Percentiles rank a stretch among this genome's conserved stretches.
Conservation (phyloP, 2,113 vertebrate species). For the Prinia subflava region DNA sequence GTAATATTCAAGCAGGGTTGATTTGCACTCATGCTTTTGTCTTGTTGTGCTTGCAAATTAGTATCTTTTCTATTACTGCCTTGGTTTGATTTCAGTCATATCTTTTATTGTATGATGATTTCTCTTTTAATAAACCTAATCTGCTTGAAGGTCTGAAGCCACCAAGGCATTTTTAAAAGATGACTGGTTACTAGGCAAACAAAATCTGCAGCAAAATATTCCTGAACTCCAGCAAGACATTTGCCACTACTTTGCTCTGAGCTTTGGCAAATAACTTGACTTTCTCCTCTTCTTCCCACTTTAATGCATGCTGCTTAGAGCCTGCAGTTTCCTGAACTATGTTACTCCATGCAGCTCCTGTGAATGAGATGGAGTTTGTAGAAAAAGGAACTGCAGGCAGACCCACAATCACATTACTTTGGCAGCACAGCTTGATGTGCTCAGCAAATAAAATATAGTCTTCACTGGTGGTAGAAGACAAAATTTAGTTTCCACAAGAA, state of each 20-base stretch:
- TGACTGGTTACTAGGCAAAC: neutral
- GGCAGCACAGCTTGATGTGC: conserved; percentile 14
- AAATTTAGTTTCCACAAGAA: conserved; percentile 14
- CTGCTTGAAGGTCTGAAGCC: neutral
- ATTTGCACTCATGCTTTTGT: neutral
- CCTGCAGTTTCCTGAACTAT: neutral
- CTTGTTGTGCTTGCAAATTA: neutral
- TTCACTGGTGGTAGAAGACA: conserved; percentile 18
- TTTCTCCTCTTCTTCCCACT: neutral
- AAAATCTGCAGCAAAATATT: neutral
- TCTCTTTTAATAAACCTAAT: neutral
- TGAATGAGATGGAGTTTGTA: neutral
- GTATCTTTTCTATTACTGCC: neutral
- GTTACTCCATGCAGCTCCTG: neutral
- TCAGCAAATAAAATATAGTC: conserved; percentile 43
- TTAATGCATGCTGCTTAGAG: neutral
- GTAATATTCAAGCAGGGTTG: neutral
- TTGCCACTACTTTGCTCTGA: neutral
- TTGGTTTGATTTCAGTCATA: neutral
- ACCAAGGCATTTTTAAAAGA: neutral
- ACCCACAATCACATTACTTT: conserved; percentile 22
- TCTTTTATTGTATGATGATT: neutral
- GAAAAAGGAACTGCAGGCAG: neutral
- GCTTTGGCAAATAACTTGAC: neutral
- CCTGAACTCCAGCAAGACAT: neutral